These are phyloP conservation scores for Pogona vitticeps DNA, from an alignment of 2,113 vertebrate species.

Conservation along the genomic window DNA sequence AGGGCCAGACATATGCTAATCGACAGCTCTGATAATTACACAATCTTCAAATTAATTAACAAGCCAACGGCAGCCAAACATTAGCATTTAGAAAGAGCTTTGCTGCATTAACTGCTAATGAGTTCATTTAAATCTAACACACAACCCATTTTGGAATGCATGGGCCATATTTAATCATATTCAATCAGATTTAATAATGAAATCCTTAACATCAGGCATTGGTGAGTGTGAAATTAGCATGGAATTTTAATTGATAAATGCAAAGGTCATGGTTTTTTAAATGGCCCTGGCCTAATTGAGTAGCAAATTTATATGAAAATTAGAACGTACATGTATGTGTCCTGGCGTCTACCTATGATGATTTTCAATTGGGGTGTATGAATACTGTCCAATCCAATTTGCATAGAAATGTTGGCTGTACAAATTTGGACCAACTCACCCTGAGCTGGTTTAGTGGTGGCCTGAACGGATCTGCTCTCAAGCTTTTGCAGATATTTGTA, in stretches of 20 bases:
- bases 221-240: slow-evolving; percentile 77
- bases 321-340: background rate
- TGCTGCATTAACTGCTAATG: slow-evolving; percentile 81
- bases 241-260: slow-evolving; percentile 75
- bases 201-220: slow-evolving; percentile 74
- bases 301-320: slow-evolving; percentile 37
- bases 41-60: slow-evolving; percentile 85
- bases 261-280: slow-evolving; percentile 13
- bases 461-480: no score
- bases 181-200: slow-evolving; percentile 79
- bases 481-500: no score
- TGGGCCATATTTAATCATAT: slow-evolving; percentile 79
- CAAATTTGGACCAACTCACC: no score
- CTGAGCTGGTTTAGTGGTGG: no score
- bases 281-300: slow-evolving; percentile 47
- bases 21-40: slow-evolving; percentile 78
- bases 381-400: no score
- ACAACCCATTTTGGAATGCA: slow-evolving; percentile 71
- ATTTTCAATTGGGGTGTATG: background rate
- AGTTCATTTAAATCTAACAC: slow-evolving; percentile 80
- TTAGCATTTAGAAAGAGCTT: slow-evolving; percentile 82
- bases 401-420: no score
- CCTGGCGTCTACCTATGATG: background rate
- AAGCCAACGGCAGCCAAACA: slow-evolving; percentile 82
- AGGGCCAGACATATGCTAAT: slow-evolving; percentile 73